Conservation (phyloP, 2,888 invertebrate genomes). For the Lamellibrachia satsuma region DNA sequence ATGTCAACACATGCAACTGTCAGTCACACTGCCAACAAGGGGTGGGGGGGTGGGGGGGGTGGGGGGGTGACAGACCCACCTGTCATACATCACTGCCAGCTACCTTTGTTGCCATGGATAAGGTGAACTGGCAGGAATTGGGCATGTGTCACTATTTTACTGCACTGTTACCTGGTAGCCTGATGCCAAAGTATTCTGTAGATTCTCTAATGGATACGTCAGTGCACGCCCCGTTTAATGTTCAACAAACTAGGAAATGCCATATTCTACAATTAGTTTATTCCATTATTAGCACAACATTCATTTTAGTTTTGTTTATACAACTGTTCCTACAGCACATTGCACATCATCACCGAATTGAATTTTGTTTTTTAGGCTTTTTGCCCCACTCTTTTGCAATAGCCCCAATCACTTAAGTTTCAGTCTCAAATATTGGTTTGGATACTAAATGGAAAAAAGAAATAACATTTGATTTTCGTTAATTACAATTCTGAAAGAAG, state of each 20-base stretch:
- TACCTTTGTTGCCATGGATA: neutral
- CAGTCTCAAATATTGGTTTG: too few relatives aligned
- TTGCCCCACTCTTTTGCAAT: neutral
- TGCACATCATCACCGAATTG: neutral
- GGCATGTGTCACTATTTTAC: conserved; percentile 1
- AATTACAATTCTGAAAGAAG: too few relatives aligned
- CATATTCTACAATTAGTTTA: neutral
- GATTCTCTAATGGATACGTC: neutral
- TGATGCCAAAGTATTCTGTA: neutral
- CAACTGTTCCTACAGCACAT: neutral
- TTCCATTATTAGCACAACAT: neutral
- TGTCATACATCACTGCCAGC: conserved; percentile 13
- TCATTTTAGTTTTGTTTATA: neutral
- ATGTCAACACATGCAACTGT: neutral
- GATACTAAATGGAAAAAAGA: too few relatives aligned
- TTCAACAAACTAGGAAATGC: neutral
- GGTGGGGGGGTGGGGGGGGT: neutral
- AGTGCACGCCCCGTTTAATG: neutral
- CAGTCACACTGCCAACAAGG: neutral
- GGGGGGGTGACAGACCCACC: neutral
- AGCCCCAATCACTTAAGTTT: neutral
- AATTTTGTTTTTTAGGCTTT: neutral
- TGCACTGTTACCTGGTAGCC: neutral
- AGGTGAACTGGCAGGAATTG: neutral
- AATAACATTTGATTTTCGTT: too few relatives aligned